Percentiles rank a stretch among this genome's conserved stretches.
These are phyloP conservation scores for Ardeotis arabs DNA, from an alignment of 2,113 vertebrate species.

Conservation along the genomic window DNA sequence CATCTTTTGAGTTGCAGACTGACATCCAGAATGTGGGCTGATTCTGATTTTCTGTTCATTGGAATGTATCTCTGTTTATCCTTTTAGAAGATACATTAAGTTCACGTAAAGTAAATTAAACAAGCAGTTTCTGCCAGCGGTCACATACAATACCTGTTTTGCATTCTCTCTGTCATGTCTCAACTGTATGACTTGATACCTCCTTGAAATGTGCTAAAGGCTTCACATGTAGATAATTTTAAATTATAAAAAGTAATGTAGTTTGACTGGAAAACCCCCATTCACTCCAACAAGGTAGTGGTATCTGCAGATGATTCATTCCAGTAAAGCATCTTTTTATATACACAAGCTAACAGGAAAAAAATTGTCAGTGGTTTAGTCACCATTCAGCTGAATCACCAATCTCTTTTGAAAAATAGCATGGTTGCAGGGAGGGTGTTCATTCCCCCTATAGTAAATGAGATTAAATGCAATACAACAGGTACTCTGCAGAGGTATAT, in stretches of 20 bases:
- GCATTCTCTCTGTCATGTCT: background rate
- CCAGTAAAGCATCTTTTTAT: conserved; percentile 34
- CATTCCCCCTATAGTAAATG: background rate
- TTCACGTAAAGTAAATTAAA: background rate
- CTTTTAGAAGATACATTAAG: background rate
- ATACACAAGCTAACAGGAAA: background rate
- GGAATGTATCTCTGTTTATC: background rate
- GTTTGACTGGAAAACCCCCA: background rate
- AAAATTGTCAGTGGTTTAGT: conserved; percentile 45
- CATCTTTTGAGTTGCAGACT: background rate
- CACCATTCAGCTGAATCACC: conserved; percentile 45
- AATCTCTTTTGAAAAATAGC: conserved; percentile 21
- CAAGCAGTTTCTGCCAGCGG: background rate
- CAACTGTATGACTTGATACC: background rate
- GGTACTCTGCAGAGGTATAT: background rate
- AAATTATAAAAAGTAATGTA: background rate
- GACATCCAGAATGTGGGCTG: background rate
- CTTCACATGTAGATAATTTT: background rate
- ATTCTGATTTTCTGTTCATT: background rate
- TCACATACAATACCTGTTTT: background rate
- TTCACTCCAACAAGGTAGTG: background rate
- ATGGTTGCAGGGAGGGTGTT: background rate
- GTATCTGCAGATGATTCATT: background rate
- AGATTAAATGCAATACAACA: conserved; percentile 2
- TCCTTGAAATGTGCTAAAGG: background rate